A percentile compares a stretch with the other conserved stretches of the same genome.
Evolutionary conservation across 2,888 invertebrate species (phyloP).

Genomic region (Philaethria dido): DNA sequence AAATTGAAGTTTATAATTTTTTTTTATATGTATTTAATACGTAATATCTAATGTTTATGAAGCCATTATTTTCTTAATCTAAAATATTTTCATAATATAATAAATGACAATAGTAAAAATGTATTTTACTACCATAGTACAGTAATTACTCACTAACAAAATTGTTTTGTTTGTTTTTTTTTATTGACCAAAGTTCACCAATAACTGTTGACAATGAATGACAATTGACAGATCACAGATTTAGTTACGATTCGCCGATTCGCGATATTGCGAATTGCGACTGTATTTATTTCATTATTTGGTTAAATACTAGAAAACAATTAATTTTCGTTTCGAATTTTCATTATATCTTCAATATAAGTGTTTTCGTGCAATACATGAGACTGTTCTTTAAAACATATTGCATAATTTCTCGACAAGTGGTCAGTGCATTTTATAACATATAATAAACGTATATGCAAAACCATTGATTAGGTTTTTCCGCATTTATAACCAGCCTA

Average conservation of each 20-base stretch:
- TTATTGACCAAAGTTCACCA: not conserved
- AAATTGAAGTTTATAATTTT: too few species aligned
- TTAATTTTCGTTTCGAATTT: not conserved
- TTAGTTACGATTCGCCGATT: constrained; percentile 15
- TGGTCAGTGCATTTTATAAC: constrained; percentile 29
- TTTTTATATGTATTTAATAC: too few species aligned
- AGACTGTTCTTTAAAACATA: constrained; percentile 21
- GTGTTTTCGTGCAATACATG: constrained; percentile 25
- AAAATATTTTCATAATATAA: too few species aligned
- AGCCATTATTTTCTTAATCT: too few species aligned
- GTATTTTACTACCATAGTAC: too few species aligned
- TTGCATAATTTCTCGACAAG: constrained; percentile 32
- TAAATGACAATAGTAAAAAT: too few species aligned
- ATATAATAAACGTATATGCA: constrained; percentile 20
- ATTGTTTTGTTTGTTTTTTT: not conserved
- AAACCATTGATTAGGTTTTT: constrained; percentile 14
- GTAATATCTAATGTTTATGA: too few species aligned
- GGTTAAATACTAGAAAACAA: not conserved
- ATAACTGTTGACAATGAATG: not conserved
- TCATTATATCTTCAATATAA: not conserved
- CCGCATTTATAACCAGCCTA: not conserved
- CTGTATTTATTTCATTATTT: not conserved
- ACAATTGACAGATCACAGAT: constrained; percentile 19
- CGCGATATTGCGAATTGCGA: constrained; percentile 25
- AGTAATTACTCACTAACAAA: too few species aligned